A percentile compares a stretch with the other conserved stretches of the same genome.
phyloP scores from a whole-genome alignment of 2,888 invertebrate genomes.

The Quadriops clusia region DNA sequence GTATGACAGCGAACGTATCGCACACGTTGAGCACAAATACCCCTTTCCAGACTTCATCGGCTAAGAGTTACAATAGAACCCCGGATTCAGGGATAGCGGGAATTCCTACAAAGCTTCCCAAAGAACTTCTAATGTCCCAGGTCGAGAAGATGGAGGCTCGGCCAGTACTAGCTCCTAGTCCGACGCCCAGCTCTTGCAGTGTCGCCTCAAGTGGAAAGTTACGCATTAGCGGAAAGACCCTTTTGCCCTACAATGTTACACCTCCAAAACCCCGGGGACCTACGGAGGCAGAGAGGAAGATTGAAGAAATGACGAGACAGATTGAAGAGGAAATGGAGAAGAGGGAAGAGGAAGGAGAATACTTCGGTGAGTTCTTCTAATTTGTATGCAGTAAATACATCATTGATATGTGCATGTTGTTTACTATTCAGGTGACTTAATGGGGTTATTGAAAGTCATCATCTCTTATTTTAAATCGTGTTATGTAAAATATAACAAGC shows the following conservation, averaged over 20 bases:
- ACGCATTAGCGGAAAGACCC: slow-evolving; percentile 46
- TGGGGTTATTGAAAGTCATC: too few species aligned
- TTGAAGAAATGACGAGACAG: slow-evolving; percentile 83
- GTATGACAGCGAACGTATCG: slow-evolving; percentile 63
- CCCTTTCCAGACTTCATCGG: slow-evolving; percentile 35
- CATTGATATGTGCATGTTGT: too few species aligned
- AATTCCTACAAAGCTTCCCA: slow-evolving; percentile 32
- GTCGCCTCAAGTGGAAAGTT: slow-evolving; percentile 36
- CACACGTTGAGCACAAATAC: slow-evolving; percentile 39
- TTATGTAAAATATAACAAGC: too few species aligned
- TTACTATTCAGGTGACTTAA: too few species aligned
- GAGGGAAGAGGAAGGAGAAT: slow-evolving; percentile 90
- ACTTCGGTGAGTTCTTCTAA: slow-evolving; percentile 73
- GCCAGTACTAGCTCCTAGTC: slow-evolving; percentile 47
- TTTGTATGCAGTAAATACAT: too few species aligned
- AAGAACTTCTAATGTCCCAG: slow-evolving; percentile 26
- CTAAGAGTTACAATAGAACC: slow-evolving; percentile 32
- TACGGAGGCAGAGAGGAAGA: slow-evolving; percentile 85
- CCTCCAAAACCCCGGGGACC: slow-evolving; percentile 80
- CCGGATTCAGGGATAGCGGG: slow-evolving; percentile 38
- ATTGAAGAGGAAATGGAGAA: slow-evolving; percentile 94
- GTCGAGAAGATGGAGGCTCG: slow-evolving; percentile 28
- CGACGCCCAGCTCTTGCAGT: slow-evolving; percentile 52
- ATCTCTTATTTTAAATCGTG: too few species aligned
- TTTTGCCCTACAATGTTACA: slow-evolving; percentile 79